These are phyloP conservation scores for Terebella lapidaria DNA, from an alignment of 2,888 invertebrate species.

Conservation along the genomic window DNA sequence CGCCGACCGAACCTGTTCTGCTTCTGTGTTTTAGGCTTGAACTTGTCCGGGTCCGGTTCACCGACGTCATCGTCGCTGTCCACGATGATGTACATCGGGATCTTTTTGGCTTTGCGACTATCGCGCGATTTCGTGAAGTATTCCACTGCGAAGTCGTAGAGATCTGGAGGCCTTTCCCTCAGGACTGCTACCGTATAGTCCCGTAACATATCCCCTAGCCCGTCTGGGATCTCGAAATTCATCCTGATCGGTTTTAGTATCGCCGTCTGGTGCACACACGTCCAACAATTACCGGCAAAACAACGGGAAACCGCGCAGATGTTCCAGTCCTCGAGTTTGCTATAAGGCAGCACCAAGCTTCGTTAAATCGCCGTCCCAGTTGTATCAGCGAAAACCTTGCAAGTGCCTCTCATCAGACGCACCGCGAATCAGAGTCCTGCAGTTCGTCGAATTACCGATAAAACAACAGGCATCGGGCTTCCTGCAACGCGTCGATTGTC, in stretches of 20 bases:
- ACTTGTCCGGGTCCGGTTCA: constrained; percentile 44
- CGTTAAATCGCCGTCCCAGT: too few species aligned
- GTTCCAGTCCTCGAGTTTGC: not conserved
- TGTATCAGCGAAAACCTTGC: too few species aligned
- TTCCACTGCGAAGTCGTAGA: constrained; percentile 50
- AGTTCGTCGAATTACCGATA: too few species aligned
- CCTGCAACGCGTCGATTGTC: too few species aligned
- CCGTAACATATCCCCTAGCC: constrained; percentile 48
- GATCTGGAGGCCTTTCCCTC: constrained; percentile 43
- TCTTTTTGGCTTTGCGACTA: constrained; percentile 36
- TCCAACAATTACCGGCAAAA: not conserved
- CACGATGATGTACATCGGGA: constrained; percentile 52
- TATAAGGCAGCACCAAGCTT: not conserved
- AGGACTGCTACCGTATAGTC: constrained; percentile 53
- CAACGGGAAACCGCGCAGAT: not conserved
- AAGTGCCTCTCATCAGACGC: too few species aligned
- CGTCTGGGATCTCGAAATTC: constrained; percentile 52
- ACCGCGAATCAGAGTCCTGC: too few species aligned
- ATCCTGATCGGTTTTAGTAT: constrained; percentile 20
- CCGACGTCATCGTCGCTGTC: constrained; percentile 46
- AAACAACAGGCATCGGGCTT: too few species aligned
- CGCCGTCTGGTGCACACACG: not conserved
- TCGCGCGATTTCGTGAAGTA: constrained; percentile 48
- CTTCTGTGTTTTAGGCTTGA: constrained; percentile 40
- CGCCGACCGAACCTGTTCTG: constrained; percentile 46